These are phyloP conservation scores for Baccha elongata DNA, from an alignment of 2,888 invertebrate species.

Conservation along the genomic window DNA sequence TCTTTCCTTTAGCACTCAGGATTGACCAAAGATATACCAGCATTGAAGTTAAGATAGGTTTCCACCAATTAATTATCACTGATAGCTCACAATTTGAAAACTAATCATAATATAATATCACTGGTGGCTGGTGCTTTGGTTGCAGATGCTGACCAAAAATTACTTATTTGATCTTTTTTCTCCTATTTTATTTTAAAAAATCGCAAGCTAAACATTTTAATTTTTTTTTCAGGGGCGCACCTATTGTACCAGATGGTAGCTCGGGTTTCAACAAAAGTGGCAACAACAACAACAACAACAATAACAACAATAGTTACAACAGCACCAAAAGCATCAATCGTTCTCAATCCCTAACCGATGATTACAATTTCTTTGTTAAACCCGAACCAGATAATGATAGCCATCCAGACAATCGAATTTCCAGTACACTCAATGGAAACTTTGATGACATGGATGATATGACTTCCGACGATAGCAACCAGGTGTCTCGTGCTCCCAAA, in stretches of 20 bases:
- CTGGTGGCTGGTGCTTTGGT: too few species aligned
- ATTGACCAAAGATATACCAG: too few species aligned
- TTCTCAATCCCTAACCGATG: slow-evolving; percentile 75
- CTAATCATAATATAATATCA: too few species aligned
- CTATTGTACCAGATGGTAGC: slow-evolving; percentile 29
- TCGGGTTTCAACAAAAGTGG: slow-evolving; percentile 71
- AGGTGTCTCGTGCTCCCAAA: slow-evolving; percentile 74
- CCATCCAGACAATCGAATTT: slow-evolving; percentile 80
- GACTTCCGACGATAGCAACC: slow-evolving; percentile 66
- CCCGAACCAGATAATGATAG: slow-evolving; percentile 78
- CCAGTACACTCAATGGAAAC: slow-evolving; percentile 79
- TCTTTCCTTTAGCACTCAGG: too few species aligned
- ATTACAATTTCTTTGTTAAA: slow-evolving; percentile 79
- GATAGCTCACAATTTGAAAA: too few species aligned
- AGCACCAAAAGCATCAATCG: slow-evolving; percentile 46
- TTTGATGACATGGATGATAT: slow-evolving; percentile 78
- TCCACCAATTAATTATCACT: too few species aligned
- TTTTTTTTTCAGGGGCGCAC: slow-evolving; percentile 23
- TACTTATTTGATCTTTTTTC: too few species aligned
- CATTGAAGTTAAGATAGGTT: too few species aligned
- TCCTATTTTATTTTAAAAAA: too few species aligned
- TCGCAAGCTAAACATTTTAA: too few species aligned
- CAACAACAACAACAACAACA: slow-evolving; percentile 66
- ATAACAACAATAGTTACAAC: too few species aligned
- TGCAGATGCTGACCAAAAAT: too few species aligned